Percentiles rank a stretch among this genome's conserved stretches.
Evolutionary conservation across 2,888 invertebrate species (phyloP).

Genomic region (Aspidiotus destructor): DNA sequence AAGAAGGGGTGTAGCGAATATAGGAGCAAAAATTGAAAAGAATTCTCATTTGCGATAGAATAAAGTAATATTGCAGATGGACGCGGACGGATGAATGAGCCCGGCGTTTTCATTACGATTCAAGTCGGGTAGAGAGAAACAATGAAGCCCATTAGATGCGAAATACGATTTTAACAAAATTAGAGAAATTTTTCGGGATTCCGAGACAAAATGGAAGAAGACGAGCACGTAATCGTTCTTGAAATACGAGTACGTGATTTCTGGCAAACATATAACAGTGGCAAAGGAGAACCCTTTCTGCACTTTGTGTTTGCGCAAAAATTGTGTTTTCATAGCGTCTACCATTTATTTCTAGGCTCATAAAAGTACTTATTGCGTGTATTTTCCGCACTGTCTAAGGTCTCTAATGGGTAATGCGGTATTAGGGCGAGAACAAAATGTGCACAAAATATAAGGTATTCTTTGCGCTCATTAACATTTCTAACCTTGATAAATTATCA

Average conservation of each 20-base stretch:
- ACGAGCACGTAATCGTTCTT: not conserved
- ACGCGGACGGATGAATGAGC: not conserved
- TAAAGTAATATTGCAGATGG: too few relatives aligned
- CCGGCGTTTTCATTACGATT: not conserved
- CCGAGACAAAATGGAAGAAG: not conserved
- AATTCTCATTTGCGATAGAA: not conserved
- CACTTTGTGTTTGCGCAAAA: not conserved
- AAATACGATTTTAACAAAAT: constrained; percentile 4
- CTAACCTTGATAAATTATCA: too few relatives aligned
- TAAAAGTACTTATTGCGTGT: too few relatives aligned
- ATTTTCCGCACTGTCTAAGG: too few relatives aligned
- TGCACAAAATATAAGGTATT: too few relatives aligned
- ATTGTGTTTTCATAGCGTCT: not conserved
- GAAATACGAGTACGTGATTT: not conserved
- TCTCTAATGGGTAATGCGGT: too few relatives aligned
- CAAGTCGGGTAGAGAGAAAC: not conserved
- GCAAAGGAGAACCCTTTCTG: not conserved
- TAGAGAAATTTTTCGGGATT: not conserved
- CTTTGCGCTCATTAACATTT: too few relatives aligned
- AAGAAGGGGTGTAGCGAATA: not conserved
- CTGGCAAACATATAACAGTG: not conserved
- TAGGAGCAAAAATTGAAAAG: not conserved
- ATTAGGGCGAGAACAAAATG: too few relatives aligned
- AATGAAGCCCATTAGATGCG: constrained; percentile 4
- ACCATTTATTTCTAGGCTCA: not conserved